Evolutionary conservation across 2,113 vertebrate genomes (phyloP).

Genomic region (Salvelinus alpinus): DNA sequence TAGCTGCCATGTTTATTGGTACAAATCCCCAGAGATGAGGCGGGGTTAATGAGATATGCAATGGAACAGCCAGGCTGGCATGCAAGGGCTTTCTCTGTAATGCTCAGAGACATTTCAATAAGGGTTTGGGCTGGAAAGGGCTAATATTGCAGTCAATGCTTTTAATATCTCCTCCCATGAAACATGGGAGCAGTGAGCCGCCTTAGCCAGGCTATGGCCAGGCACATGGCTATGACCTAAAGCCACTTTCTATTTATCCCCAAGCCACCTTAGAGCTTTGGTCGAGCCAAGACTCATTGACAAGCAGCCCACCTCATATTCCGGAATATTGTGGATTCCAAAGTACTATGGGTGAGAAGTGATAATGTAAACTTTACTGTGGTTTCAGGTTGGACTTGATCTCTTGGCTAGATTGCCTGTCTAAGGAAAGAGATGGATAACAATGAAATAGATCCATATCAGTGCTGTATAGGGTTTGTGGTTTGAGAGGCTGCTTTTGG

Average conservation of each 20-base stretch:
- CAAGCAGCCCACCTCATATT: conserved; percentile 14
- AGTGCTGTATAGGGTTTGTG: background rate
- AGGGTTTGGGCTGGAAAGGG: conserved; percentile 59
- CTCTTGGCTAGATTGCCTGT: conserved; percentile 30
- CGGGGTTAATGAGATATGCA: conserved; percentile 88
- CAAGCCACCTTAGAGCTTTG: background rate
- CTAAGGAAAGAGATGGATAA: conserved; percentile 32
- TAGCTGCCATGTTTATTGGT: conserved; percentile 76
- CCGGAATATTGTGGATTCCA: conserved; percentile 4
- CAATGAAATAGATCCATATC: conserved; percentile 22
- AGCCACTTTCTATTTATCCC: conserved; percentile 42
- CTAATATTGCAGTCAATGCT: conserved; percentile 69
- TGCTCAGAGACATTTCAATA: conserved; percentile 76
- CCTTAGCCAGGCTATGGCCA: conserved; percentile 35
- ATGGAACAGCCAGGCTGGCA: conserved; percentile 71
- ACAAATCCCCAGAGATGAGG: conserved; percentile 75
- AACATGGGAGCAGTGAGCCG: conserved; percentile 52
- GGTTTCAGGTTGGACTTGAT: conserved; percentile 13
- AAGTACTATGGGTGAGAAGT: conserved; percentile 7
- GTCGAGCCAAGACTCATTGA: background rate
- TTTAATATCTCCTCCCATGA: conserved; percentile 71
- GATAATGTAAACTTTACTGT: conserved; percentile 16
- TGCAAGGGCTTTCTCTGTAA: conserved; percentile 69
- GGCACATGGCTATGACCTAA: conserved; percentile 43
- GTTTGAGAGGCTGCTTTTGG: conserved; percentile 16